These are phyloP conservation scores for Camponotus floridanus DNA, from an alignment of 1,140 invertebrate genomes.

Conservation along the genomic window DNA sequence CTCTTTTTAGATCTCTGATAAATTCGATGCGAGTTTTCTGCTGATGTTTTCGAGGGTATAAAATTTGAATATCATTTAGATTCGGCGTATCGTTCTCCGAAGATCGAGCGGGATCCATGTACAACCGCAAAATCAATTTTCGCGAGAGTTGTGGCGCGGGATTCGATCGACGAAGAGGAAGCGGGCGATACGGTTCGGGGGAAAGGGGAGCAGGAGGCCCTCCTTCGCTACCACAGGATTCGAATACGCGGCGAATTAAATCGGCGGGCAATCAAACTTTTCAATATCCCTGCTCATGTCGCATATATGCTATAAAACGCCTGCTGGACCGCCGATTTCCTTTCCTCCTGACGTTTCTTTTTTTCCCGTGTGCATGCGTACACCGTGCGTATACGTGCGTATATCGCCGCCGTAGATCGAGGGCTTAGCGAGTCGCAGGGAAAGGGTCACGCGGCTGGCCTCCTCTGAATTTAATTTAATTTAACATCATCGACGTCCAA, in stretches of 20 bases:
- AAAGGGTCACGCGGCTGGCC: conserved; percentile 27
- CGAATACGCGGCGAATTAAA: conserved; percentile 70
- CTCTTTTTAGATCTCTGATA: background rate
- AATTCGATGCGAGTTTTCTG: background rate
- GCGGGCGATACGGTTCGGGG: background rate
- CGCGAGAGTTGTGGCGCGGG: conserved; percentile 42
- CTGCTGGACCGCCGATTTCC: conserved; percentile 7
- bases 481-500: conserved; percentile 65
- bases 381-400: background rate
- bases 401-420: background rate
- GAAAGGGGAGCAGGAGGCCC: conserved; percentile 10
- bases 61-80: conserved; percentile 21
- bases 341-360: conserved; percentile 17
- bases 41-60: background rate
- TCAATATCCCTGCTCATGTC: conserved; percentile 73
- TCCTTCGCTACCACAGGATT: conserved; percentile 50
- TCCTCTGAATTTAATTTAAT: conserved; percentile 63
- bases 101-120: background rate
- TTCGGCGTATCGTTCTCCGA: conserved; percentile 5
- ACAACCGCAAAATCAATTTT: conserved; percentile 73
- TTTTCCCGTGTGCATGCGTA: background rate
- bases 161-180: background rate
- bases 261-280: conserved; percentile 73
- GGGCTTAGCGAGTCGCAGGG: conserved; percentile 17
- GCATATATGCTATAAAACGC: conserved; percentile 70